Evolutionary conservation across 2,888 invertebrate genomes (phyloP), one percentile per base, ranked within the genome.

Genomic region (Epiblema foenella): DNA sequence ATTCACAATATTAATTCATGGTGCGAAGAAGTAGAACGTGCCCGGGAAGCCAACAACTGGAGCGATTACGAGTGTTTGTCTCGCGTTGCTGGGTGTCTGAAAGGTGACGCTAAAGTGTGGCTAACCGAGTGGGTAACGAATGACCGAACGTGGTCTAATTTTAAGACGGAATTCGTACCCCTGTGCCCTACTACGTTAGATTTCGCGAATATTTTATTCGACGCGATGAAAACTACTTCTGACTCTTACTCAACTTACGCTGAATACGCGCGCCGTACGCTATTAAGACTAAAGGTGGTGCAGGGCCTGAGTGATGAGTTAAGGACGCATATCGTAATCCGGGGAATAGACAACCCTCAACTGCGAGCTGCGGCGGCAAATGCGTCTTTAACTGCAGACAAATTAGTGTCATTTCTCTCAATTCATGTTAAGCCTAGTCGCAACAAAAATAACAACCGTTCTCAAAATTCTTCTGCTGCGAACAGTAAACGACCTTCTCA

Each of bases 11-110:
- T 60, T 29, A 24, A 60, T 8, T 24, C 46, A 5, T 60, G 60
- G 60, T 60, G 60, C 46, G n/a, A 46, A n/a, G 60, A 60, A 9
- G 60, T 60, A 15, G 60, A 60, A 9, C 60, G 60, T 10, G 46
- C 60, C 15, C 12, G 46, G n/a, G 15, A 15, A 4, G 51, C 49
- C 0, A 75, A 75, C 37, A 52, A 37, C 15, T 75, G 75, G 74
- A 65, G 59, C 29, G 74, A 74, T 68, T 52, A 64, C 17, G 75
- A 75, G 37, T 75, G 74, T 42, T 24, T 75, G 2, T 72, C 74
- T 10, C 73, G 76, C 9, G 67, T 75, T 5, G 69, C 68, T 9
- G 54, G 20, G 18, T 74, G 73, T 57, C 51, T 73, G 8, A 75
- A 69, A 17, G 73, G 60, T 24, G 46, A 60, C 46, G 60, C 60